Conservation (phyloP, 53 echinoderm and acorn worm genomes). For the Paracentrotus lividus region DNA sequence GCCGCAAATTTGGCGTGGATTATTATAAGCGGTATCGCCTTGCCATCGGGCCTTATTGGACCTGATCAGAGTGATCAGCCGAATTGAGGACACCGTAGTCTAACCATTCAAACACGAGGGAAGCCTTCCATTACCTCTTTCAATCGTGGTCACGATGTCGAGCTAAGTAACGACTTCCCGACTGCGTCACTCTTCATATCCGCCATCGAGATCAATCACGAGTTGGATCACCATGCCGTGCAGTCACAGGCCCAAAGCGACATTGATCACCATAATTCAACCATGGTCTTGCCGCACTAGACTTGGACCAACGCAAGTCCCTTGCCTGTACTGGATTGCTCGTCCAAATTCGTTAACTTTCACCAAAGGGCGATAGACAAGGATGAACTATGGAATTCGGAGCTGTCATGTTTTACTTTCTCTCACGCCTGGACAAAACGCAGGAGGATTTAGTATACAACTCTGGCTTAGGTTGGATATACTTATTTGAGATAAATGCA, state of each 20-base stretch:
- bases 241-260: not conserved
- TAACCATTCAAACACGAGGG: conserved; percentile 14
- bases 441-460: conserved; percentile 3
- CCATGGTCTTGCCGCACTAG: not conserved
- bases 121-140: not conserved
- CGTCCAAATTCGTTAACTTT: conserved; percentile 49
- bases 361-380: conserved; percentile 11
- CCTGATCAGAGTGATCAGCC: conserved; percentile 41
- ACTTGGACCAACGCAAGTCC: not conserved
- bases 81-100: conserved; percentile 44
- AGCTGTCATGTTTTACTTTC: conserved; percentile 62
- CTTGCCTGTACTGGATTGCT: not conserved
- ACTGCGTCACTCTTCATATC: conserved; percentile 20
- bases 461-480: not conserved
- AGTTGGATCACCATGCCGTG: not conserved
- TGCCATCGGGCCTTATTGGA: conserved; percentile 60
- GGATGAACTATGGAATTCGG: conserved; percentile 24
- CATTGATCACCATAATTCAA: not conserved
- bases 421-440: not conserved
- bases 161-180: conserved; percentile 31
- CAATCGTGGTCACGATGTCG: conserved; percentile 32
- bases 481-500: not conserved
- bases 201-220: conserved; percentile 9
- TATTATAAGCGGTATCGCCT: conserved; percentile 68
- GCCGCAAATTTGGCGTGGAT: conserved; percentile 63